These are phyloP conservation scores for Enteromius mattozi DNA, from an alignment of 2,797 vertebrate species.

Conservation along the genomic window DNA sequence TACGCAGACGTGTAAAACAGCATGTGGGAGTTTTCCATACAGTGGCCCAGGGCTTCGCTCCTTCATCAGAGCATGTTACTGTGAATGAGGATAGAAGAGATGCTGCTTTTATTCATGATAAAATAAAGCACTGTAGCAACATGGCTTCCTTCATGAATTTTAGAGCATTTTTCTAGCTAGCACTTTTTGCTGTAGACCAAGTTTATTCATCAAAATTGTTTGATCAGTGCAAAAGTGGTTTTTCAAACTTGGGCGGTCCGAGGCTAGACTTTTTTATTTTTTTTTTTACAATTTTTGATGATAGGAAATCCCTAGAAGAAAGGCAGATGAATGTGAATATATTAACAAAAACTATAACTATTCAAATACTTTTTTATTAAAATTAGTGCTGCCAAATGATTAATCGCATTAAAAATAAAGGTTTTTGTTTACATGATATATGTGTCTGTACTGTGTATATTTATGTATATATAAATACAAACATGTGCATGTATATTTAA, in stretches of 20 bases:
- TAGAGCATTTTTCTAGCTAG: background rate
- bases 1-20: constrained; percentile 18
- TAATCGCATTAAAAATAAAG: too few species aligned
- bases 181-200: background rate
- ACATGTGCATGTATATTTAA: too few species aligned
- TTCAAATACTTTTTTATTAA: background rate
- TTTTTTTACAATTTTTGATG: background rate
- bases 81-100: constrained; percentile 19
- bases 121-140: constrained; percentile 1
- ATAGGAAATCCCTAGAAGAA: background rate
- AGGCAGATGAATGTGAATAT: background rate
- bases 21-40: constrained; percentile 26
- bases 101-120: constrained; percentile 9
- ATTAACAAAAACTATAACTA: background rate
- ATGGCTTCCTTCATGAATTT: background rate
- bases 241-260: background rate
- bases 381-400: too few species aligned
- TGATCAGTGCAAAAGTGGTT: background rate
- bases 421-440: too few species aligned
- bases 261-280: background rate
- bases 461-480: too few species aligned
- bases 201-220: background rate
- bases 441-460: too few species aligned
- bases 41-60: constrained; percentile 20
- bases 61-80: background rate